phyloP scores from a whole-genome alignment of 2,888 invertebrate genomes.

The Andrena flavipes region DNA sequence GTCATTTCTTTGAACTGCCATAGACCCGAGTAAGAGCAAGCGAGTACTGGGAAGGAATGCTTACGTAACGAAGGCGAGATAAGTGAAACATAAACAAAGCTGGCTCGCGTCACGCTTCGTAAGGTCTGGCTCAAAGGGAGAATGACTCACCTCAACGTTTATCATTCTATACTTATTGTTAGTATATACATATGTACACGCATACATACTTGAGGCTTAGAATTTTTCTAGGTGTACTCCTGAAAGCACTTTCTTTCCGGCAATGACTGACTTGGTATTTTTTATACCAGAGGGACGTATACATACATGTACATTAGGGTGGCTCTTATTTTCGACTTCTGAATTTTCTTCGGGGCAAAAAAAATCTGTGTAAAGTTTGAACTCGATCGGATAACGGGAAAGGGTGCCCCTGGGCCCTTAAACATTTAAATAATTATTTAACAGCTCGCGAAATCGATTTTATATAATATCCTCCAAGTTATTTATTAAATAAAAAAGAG shows the following conservation, averaged over 20 bases:
- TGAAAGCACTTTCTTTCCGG: too few relatives aligned
- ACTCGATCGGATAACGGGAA: too few relatives aligned
- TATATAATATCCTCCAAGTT: too few relatives aligned
- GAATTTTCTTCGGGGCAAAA: too few relatives aligned
- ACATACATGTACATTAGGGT: neutral
- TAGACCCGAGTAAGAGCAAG: neutral
- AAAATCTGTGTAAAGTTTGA: too few relatives aligned
- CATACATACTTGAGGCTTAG: neutral
- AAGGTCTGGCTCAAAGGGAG: conserved; percentile 69
- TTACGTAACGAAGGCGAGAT: conserved; percentile 79
- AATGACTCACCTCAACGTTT: conserved; percentile 78
- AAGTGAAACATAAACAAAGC: conserved; percentile 75
- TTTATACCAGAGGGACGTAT: neutral
- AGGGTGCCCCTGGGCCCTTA: too few relatives aligned
- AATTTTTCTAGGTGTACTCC: too few relatives aligned
- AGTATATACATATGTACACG: neutral
- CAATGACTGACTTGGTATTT: neutral
- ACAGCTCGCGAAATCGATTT: too few relatives aligned
- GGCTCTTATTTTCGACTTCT: too few relatives aligned
- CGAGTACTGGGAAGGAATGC: conserved; percentile 48
- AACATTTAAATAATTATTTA: too few relatives aligned
- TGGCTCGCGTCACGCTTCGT: conserved; percentile 78
- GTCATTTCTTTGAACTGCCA: conserved; percentile 12
- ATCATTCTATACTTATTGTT: conserved; percentile 49
- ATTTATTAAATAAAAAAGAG: too few relatives aligned